Conservation (phyloP, 2,113 vertebrate genomes). For the Chitala chitala region DNA sequence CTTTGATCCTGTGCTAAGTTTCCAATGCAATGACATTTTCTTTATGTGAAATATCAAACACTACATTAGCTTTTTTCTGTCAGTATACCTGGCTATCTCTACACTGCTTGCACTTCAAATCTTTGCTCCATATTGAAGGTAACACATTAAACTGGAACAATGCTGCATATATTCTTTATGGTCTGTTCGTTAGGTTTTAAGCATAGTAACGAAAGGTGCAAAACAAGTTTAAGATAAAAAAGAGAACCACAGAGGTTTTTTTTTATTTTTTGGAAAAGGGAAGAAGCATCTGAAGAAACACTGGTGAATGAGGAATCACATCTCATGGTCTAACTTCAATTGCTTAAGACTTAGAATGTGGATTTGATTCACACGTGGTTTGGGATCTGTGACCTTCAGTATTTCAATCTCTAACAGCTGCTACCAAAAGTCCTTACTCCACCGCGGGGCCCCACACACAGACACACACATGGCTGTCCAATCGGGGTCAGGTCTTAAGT, state of each 20-base stretch:
- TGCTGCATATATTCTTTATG: background rate
- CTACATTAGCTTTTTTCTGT: conserved; percentile 42
- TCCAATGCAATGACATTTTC: conserved; percentile 47
- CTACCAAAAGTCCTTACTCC: background rate
- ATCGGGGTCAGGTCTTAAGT: background rate
- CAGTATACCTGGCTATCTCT: background rate
- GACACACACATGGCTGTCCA: background rate
- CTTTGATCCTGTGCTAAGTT: conserved; percentile 60
- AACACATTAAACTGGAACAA: background rate
- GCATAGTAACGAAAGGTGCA: background rate
- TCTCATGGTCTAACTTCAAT: background rate
- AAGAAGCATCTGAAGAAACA: background rate
- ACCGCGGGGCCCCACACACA: background rate
- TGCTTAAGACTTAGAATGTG: background rate
- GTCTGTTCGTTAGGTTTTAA: background rate
- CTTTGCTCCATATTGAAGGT: background rate
- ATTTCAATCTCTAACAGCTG: background rate
- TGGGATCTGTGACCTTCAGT: background rate
- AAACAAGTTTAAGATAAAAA: background rate
- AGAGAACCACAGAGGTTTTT: background rate
- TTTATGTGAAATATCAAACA: conserved; percentile 45
- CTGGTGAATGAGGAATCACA: background rate
- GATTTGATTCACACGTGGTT: conserved; percentile 13
- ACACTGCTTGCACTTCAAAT: background rate
- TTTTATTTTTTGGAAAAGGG: background rate